These are phyloP conservation scores for Monopterus albus DNA, from an alignment of 2,113 vertebrate species.

Conservation along the genomic window DNA sequence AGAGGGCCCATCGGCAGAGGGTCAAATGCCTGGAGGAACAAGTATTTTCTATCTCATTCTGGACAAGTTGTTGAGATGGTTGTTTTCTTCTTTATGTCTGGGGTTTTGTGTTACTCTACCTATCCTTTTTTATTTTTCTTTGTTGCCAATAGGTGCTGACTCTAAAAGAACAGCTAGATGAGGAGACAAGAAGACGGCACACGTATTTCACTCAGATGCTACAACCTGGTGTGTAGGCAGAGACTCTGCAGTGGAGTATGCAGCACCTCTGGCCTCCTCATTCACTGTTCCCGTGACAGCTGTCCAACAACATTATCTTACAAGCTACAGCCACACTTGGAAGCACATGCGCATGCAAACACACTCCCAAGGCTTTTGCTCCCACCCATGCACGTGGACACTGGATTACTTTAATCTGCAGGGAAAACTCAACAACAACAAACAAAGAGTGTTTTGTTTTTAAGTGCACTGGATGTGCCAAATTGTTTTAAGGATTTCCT, in stretches of 20 bases:
- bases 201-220: slow-evolving; percentile 71
- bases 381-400: slow-evolving; percentile 59
- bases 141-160: slow-evolving; percentile 72
- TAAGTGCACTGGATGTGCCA: slow-evolving; percentile 71
- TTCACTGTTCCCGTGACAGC: slow-evolving; percentile 50
- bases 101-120: neutral
- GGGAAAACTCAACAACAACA: slow-evolving; percentile 81
- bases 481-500: slow-evolving; percentile 81
- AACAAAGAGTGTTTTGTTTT: slow-evolving; percentile 81
- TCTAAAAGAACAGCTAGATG: slow-evolving; percentile 82
- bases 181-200: slow-evolving; percentile 70
- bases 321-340: slow-evolving; percentile 46
- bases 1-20: slow-evolving; percentile 77
- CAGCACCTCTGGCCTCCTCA: slow-evolving; percentile 48
- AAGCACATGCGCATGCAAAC: slow-evolving; percentile 38
- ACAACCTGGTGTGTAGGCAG: slow-evolving; percentile 60
- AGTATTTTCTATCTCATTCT: slow-evolving; percentile 56
- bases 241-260: slow-evolving; percentile 37
- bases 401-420: slow-evolving; percentile 77
- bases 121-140: neutral
- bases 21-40: slow-evolving; percentile 80
- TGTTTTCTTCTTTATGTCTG: neutral
- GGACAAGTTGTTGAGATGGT: neutral
- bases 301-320: slow-evolving; percentile 51
- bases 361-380: slow-evolving; percentile 33